Evolutionary conservation across 2,797 vertebrate species (phyloP).

Genomic region (Muscicapa comitata): DNA sequence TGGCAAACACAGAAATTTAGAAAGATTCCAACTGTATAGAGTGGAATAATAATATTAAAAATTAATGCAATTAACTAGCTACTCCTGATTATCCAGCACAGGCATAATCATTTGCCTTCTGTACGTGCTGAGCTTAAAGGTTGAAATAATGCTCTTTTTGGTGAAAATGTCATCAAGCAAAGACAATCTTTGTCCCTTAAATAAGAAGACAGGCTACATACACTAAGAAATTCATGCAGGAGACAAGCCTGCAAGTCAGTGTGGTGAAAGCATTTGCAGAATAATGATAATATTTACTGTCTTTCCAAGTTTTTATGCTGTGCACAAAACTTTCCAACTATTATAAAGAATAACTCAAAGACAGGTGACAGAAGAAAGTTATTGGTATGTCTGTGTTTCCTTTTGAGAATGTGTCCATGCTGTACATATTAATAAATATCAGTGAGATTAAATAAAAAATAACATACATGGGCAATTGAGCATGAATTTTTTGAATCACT

Average conservation of each 20-base stretch:
- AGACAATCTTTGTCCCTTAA: not conserved
- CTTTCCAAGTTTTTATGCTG: not conserved
- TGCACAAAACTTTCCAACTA: not conserved
- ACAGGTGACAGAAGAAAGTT: not conserved
- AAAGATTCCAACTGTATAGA: not conserved
- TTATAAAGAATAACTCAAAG: not conserved
- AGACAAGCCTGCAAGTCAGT: not conserved
- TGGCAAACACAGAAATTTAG: not conserved
- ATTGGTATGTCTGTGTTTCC: not conserved
- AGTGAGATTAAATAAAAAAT: not conserved
- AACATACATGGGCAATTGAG: not conserved
- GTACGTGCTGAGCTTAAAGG: not conserved
- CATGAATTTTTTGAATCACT: not conserved
- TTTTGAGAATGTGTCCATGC: not conserved
- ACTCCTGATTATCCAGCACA: slow-evolving; percentile 30
- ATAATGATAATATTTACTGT: not conserved
- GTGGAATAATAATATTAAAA: slow-evolving; percentile 23
- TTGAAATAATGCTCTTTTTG: not conserved
- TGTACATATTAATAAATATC: not conserved
- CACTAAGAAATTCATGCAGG: not conserved
- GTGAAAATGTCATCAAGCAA: not conserved
- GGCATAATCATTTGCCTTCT: not conserved
- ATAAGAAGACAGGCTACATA: not conserved
- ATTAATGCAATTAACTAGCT: slow-evolving; percentile 48
- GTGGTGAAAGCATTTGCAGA: not conserved